phyloP scores from a whole-genome alignment of 2,797 vertebrate species.

The Craterocephalus amniculus region DNA sequence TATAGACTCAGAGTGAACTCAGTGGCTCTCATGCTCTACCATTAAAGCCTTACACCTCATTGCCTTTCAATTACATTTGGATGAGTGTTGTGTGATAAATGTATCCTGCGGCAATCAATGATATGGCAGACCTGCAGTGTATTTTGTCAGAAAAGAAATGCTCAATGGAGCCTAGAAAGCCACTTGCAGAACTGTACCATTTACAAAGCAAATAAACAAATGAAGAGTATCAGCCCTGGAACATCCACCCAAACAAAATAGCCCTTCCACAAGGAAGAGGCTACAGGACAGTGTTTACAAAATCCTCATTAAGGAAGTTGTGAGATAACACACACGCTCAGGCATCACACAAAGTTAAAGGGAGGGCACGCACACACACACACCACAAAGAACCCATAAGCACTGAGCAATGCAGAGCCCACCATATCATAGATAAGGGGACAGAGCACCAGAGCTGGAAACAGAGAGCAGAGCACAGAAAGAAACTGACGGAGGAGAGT shows the following conservation, averaged over 20 bases:
- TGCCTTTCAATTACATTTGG: constrained; percentile 76
- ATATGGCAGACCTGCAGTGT: constrained; percentile 53
- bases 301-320: constrained; percentile 98
- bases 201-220: constrained; percentile 84
- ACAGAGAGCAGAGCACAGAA: constrained; percentile 74
- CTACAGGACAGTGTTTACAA: constrained; percentile 96
- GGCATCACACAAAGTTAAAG: constrained; percentile 71
- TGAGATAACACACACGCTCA: constrained; percentile 87
- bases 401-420: constrained; percentile 87
- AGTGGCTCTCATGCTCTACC: constrained; percentile 29
- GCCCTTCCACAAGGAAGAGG: constrained; percentile 86
- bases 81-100: constrained; percentile 46
- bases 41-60: constrained; percentile 75
- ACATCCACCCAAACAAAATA: constrained; percentile 85
- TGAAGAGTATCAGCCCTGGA: constrained; percentile 75
- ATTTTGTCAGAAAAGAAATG: constrained; percentile 73
- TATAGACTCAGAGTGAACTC: constrained; percentile 9
- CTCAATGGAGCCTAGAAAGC: constrained; percentile 73
- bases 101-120: constrained; percentile 58
- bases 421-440: constrained; percentile 92
- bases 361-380: constrained; percentile 56
- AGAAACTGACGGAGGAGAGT: constrained; percentile 62
- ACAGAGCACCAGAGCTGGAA: constrained; percentile 80
- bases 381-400: constrained; percentile 68
- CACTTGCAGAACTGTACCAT: constrained; percentile 69